Base-by-base conservation (phyloP, 2,888 invertebrate species). In the Sycophila texana region DNA sequence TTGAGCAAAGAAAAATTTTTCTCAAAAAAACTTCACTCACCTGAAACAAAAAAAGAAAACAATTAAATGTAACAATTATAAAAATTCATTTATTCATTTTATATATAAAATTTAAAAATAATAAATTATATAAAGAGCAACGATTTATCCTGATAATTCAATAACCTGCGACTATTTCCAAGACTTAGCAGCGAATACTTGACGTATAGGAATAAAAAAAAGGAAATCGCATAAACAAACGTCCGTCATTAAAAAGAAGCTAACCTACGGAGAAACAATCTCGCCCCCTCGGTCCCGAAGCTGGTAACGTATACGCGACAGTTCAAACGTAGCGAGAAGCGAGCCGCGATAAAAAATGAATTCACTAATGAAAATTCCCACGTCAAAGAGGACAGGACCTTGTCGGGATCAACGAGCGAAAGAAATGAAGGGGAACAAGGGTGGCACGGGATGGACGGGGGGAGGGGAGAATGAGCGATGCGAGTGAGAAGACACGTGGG, bases 341-440 rank as follows among this genome's bases (percentile, higher is more conserved):
- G 47, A n/a, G 61, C 18, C 55, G 16, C 61, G 16, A 22, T 77
- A 77, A 74, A 72, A 76, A 80, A 76, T 80, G 80, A 80, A 73
- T 77, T 53, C 73, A 51, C 76, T 77, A 77, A 76, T 80, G 80
- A 77, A 80, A 80, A 80, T 77, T 80, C 76, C 39, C 73, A 18
- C 53, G 63, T 77, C 61, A 74, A 75, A 76, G 74, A 49, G 13
- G 49, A 58, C 51, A 16, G 57, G 22, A 16, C 39, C 5, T 12
- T 12, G 13, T 39, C 39, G 10, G 20, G 2, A n/a, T 39, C 1
- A n/a, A 57, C 57, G 57, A 57, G 53, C 39, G n/a, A 55, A 18
- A 55, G 47, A 47, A 66, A 65, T 16, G 55, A 22, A 74, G 39
- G 30, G 22, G 20, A 0, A 53, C 53, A 76, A 16, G 22, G 22